Conservation (phyloP, 2,113 vertebrate genomes). For the Dendropsophus ebraccatus region DNA sequence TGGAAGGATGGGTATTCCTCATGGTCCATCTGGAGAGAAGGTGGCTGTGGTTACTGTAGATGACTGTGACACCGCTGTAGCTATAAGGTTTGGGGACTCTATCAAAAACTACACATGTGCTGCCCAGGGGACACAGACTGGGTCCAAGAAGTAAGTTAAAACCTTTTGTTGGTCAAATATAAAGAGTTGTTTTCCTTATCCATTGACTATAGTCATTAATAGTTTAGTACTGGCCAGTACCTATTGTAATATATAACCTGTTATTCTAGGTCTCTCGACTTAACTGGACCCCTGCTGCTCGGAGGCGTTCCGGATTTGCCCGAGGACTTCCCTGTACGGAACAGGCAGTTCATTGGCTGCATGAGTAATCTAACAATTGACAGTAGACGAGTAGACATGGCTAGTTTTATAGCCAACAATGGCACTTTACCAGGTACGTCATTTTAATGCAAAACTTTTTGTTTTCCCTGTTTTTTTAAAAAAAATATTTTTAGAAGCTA, state of each 20-base stretch:
- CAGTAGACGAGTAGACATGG: conserved; percentile 88
- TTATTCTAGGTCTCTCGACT: conserved; percentile 86
- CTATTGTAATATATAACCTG: neutral
- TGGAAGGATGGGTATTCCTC: conserved; percentile 87
- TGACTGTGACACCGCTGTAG: conserved; percentile 91
- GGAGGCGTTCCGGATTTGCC: conserved; percentile 94
- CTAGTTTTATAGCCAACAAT: conserved; percentile 91
- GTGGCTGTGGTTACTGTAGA: conserved; percentile 94
- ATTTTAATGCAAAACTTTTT: neutral
- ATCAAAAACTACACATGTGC: conserved; percentile 95
- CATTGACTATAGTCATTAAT: neutral
- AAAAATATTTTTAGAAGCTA: neutral
- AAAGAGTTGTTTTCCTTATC: neutral
- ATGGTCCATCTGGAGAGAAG: conserved; percentile 93
- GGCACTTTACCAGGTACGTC: conserved; percentile 86
- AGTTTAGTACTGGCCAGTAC: neutral
- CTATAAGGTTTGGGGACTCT: conserved; percentile 85
- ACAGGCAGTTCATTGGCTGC: conserved; percentile 92
- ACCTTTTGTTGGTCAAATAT: neutral
- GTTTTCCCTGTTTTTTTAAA: neutral
- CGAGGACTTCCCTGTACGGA: conserved; percentile 92
- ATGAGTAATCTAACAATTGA: conserved; percentile 94
- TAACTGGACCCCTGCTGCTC: conserved; percentile 91
- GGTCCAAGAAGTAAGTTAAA: conserved; percentile 90
- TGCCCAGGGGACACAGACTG: conserved; percentile 92